Evolutionary conservation across 2,797 vertebrate species (phyloP), one percentile per base, ranked within the genome.

Genomic region (Botia kubotai): DNA sequence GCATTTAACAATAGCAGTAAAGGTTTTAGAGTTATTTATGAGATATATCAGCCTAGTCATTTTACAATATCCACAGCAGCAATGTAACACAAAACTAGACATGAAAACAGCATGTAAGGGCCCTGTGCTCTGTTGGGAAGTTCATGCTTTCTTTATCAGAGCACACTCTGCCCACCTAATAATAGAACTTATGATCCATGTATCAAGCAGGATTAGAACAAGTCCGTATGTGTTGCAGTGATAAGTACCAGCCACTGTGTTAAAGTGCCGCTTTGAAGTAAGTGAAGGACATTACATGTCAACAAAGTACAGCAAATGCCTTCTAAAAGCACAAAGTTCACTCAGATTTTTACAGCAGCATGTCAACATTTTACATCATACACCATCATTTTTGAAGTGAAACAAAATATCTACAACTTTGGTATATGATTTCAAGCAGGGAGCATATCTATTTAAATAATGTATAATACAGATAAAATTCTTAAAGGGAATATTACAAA

Each of bases 361-460:
- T 36, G 14, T 10, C 6, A 6, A 8, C 6, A 36, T 17, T 36
- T 3, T 52, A 21, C 11, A 17, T 7, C 16, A 33, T 58, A 75
- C 23, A 62, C n/a, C 62, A 66, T 26, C 3, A 12, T 3, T 57
- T 57, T 19, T 2, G 23, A 58, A 21, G 21, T 21, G 8, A 57
- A 57, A 5, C 53, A 57, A 57, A 6, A 60, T 43, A 6, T 70
- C 10, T 13, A 66, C n/a, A 65, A 36, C 84, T 83, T 81, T 81
- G 67, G 75, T 65, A 81, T 71, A 36, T 50, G 2, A 71, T 81
- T 78, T 13, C 69, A 52, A 73, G 76, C 72, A 57, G 10, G 60
- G 17, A 43, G n/a, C 17, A 55, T 53, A 67, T 43, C 7, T 0
- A 4, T 36, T 39, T 7, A 23, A 52, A 53, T 1, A 66, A 66